These are phyloP conservation scores for Tyria jacobaeae DNA, from an alignment of 2,888 invertebrate genomes.

Conservation along the genomic window DNA sequence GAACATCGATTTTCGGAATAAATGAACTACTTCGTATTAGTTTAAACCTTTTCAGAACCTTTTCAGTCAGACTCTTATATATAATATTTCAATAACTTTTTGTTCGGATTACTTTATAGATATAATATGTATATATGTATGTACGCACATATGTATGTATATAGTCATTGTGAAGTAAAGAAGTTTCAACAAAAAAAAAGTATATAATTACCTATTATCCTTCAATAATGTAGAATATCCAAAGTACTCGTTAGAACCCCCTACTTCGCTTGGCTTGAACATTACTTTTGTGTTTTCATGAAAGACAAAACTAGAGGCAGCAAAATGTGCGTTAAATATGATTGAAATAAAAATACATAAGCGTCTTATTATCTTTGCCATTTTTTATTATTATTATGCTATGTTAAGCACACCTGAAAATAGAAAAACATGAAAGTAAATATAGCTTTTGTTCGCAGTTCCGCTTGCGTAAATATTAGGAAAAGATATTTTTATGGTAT, in stretches of 20 bases:
- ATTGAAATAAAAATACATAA: background rate
- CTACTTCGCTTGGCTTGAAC: slow-evolving; percentile 55
- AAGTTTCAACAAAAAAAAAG: background rate
- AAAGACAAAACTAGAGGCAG: slow-evolving; percentile 48
- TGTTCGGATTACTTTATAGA: too few relatives aligned
- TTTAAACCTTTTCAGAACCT: too few relatives aligned
- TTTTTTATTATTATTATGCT: background rate
- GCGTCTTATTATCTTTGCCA: background rate
- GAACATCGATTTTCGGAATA: too few relatives aligned
- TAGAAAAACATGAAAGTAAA: background rate
- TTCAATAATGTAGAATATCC: slow-evolving; percentile 67
- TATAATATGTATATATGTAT: too few relatives aligned
- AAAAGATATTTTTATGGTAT: too few relatives aligned
- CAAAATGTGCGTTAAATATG: background rate
- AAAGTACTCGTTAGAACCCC: slow-evolving; percentile 59
- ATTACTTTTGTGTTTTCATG: slow-evolving; percentile 65
- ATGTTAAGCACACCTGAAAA: slow-evolving; percentile 6
- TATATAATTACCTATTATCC: slow-evolving; percentile 51
- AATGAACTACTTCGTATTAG: too few relatives aligned
- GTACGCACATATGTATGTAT: too few relatives aligned
- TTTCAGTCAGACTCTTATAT: too few relatives aligned
- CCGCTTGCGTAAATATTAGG: too few relatives aligned
- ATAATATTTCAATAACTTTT: too few relatives aligned
- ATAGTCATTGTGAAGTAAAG: too few relatives aligned
- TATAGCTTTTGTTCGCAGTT: too few relatives aligned